phyloP scores from a whole-genome alignment of 92 coral and sea anemone genomes.

The Anthopleura xanthogrammica region DNA sequence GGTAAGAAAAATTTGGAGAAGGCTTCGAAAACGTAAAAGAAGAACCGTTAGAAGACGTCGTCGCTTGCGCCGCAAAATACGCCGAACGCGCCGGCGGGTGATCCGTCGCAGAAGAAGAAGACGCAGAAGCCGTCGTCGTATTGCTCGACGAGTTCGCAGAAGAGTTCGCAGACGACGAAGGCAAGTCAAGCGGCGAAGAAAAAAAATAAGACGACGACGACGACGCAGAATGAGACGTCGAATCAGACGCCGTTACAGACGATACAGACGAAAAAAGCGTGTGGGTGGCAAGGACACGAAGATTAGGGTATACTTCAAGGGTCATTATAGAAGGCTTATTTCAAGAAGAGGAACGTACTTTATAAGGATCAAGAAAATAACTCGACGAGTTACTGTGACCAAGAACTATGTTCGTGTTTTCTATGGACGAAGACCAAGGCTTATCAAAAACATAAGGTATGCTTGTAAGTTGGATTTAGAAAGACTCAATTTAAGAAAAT shows the following conservation, averaged over 20 bases:
- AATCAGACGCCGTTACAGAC: slow-evolving; percentile 13
- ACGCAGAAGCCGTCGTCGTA: slow-evolving; percentile 13
- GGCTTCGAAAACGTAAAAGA: background rate
- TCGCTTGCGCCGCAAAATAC: background rate
- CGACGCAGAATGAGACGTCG: slow-evolving; percentile 2
- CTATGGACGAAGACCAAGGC: background rate
- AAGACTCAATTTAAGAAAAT: background rate
- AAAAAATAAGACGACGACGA: background rate
- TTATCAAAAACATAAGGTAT: background rate
- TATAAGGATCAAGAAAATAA: background rate
- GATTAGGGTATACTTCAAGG: background rate
- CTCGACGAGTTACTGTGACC: background rate
- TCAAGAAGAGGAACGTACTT: slow-evolving; percentile 4
- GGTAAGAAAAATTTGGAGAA: background rate
- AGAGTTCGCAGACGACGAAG: background rate
- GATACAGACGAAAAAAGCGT: background rate
- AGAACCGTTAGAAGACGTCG: background rate
- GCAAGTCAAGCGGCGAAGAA: background rate
- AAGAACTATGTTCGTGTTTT: background rate
- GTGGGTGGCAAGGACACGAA: slow-evolving; percentile 4
- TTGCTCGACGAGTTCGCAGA: slow-evolving; percentile 3
- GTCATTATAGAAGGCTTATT: background rate
- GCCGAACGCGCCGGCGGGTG: slow-evolving; percentile 9
- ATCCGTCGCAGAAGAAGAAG: slow-evolving; percentile 17
- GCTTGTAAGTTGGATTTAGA: background rate